A percentile compares a stretch with the other conserved stretches of the same genome.
Conservation (phyloP, 2,888 invertebrate species). For the Blastobasis adustella region DNA sequence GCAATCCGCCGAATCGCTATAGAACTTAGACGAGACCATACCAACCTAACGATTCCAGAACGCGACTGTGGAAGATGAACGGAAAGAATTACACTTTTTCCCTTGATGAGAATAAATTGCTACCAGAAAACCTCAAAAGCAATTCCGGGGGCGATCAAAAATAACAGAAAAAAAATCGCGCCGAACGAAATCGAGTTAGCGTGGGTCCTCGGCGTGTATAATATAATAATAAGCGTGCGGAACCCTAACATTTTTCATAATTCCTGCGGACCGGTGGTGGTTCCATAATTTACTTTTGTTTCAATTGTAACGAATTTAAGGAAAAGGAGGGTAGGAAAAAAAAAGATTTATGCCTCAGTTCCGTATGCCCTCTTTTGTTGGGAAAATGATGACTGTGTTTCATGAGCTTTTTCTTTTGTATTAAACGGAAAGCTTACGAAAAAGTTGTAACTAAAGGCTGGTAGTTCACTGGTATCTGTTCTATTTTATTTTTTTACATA, state of each 20-base stretch:
- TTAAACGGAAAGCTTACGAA: no score
- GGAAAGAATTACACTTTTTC: neutral
- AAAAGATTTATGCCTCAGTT: constrained; percentile 49
- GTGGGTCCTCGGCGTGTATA: constrained; percentile 3
- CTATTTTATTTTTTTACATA: no score
- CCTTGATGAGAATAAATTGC: constrained; percentile 7
- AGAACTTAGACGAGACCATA: no score
- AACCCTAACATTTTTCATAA: constrained; percentile 52
- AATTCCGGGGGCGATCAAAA: constrained; percentile 15
- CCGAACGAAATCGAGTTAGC: constrained; percentile 14
- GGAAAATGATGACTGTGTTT: constrained; percentile 20
- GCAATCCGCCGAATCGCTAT: no score
- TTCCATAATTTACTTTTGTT: constrained; percentile 67
- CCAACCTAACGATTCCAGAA: no score
- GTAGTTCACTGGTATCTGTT: no score
- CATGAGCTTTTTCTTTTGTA: constrained; percentile 1
- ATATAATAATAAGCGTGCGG: constrained; percentile 15
- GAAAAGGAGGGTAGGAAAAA: constrained; percentile 30
- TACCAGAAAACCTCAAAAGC: constrained; percentile 3
- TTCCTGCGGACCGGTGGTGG: constrained; percentile 33
- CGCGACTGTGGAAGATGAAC: neutral
- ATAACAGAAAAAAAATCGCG: constrained; percentile 9
- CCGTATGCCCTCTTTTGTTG: constrained; percentile 33
- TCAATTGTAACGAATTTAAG: constrained; percentile 61
- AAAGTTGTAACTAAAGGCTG: no score